These are phyloP conservation scores for Lithobius niger DNA, from an alignment of 1,140 invertebrate genomes.

Conservation along the genomic window DNA sequence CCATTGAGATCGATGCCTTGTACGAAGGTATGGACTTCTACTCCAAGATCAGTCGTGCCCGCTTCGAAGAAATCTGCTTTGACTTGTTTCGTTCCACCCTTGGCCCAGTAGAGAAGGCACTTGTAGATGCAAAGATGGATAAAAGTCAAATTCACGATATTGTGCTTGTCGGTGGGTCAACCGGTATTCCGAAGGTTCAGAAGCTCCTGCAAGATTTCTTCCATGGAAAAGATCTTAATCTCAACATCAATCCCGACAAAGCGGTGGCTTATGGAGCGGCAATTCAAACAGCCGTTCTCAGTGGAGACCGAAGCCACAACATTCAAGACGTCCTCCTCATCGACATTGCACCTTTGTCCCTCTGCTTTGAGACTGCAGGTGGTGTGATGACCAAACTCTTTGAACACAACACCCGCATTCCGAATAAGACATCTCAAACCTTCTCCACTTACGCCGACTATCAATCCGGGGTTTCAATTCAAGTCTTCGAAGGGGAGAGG, in stretches of 20 bases:
- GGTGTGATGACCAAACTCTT: slow-evolving; percentile 93
- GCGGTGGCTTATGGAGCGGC: slow-evolving; percentile 35
- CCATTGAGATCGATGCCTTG: slow-evolving; percentile 14
- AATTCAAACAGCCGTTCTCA: slow-evolving; percentile 56
- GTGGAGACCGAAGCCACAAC: slow-evolving; percentile 75
- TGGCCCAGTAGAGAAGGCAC: slow-evolving; percentile 11
- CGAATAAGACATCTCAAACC: slow-evolving; percentile 88
- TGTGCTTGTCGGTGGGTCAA: slow-evolving; percentile 23
- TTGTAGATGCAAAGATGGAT: slow-evolving; percentile 17
- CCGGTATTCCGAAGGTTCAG: slow-evolving; percentile 21
- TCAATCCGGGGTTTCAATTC: slow-evolving; percentile 33
- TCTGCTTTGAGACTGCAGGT: slow-evolving; percentile 35
- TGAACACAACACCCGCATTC: slow-evolving; percentile 91
- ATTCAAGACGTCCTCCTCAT: slow-evolving; percentile 1
- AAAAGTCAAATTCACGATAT: slow-evolving; percentile 17
- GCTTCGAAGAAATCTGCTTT: slow-evolving; percentile 16
- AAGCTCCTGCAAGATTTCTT: slow-evolving; percentile 18
- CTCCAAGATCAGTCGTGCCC: slow-evolving; percentile 9
- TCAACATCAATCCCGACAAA: slow-evolving; percentile 33
- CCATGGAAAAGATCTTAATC: slow-evolving; percentile 16
- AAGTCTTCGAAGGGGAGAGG: slow-evolving; percentile 42
- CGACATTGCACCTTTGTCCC: slow-evolving; percentile 5
- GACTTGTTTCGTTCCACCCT: slow-evolving; percentile 15
- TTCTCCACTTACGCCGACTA: slow-evolving; percentile 46
- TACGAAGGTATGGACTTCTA: slow-evolving; percentile 8